Percentiles rank a stretch among this genome's conserved stretches.
Conservation (phyloP, 2,888 invertebrate species). For the Linnaemya tessellans region DNA sequence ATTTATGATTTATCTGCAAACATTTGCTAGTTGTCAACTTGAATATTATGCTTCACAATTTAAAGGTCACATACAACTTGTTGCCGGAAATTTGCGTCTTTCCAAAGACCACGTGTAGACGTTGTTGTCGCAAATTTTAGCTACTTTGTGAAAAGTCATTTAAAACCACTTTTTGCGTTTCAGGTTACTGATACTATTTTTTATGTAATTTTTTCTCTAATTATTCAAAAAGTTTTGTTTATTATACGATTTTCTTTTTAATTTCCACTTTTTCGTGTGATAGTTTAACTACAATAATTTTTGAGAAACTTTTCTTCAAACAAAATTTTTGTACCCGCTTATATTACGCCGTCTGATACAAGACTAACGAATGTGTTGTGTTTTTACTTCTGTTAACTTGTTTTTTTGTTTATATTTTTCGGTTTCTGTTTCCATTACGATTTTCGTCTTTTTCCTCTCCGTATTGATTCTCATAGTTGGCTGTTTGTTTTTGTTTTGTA, state of each 20-base stretch:
- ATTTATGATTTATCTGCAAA: slow-evolving; percentile 44
- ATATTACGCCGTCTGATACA: slow-evolving; percentile 79
- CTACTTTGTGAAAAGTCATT: slow-evolving; percentile 1
- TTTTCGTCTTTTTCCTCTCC: slow-evolving; percentile 66
- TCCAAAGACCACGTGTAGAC: slow-evolving; percentile 33
- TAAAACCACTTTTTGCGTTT: not conserved
- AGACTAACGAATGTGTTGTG: slow-evolving; percentile 75
- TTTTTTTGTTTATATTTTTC: slow-evolving; percentile 57
- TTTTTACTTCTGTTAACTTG: slow-evolving; percentile 66
- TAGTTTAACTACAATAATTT: not conserved
- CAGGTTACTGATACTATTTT: not conserved
- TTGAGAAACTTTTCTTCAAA: not conserved
- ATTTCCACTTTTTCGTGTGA: not conserved
- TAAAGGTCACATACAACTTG: slow-evolving; percentile 54
- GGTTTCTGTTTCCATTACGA: slow-evolving; percentile 34
- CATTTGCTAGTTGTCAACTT: slow-evolving; percentile 38
- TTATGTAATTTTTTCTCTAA: not conserved
- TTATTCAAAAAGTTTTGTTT: not conserved
- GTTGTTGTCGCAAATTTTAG: not conserved
- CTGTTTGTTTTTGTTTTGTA: slow-evolving; percentile 13
- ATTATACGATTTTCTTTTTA: not conserved
- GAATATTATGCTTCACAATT: slow-evolving; percentile 18
- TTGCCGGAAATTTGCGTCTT: slow-evolving; percentile 22
- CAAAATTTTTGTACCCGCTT: slow-evolving; percentile 55
- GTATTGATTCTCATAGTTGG: slow-evolving; percentile 6